Evolutionary conservation across 2,888 invertebrate species (phyloP).

Genomic region (Drosophila maculinotata): DNA sequence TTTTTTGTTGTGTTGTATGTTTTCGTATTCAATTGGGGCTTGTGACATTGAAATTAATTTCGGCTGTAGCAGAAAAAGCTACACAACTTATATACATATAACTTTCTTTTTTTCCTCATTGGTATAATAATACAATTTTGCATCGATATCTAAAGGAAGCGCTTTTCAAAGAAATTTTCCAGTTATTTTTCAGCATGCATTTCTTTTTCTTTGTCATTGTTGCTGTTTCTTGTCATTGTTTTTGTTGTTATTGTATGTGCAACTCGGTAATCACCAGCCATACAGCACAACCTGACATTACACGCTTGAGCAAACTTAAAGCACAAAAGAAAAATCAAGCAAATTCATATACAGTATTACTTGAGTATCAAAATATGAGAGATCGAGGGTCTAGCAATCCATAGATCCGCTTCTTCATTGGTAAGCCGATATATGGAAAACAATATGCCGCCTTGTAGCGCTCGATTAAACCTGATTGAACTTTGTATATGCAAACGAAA

Average conservation of each 20-base stretch:
- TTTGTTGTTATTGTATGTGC: slow-evolving; percentile 18
- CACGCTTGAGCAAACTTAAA: slow-evolving; percentile 24
- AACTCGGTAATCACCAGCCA: slow-evolving; percentile 26
- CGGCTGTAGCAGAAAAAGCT: background rate
- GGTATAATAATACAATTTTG: background rate
- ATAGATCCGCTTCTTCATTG: background rate
- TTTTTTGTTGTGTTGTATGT: too few species aligned
- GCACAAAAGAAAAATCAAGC: slow-evolving; percentile 42
- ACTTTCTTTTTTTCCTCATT: slow-evolving; percentile 1
- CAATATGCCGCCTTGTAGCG: slow-evolving; percentile 20
- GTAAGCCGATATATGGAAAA: background rate
- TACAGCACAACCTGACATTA: slow-evolving; percentile 39
- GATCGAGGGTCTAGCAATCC: slow-evolving; percentile 5
- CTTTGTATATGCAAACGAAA: slow-evolving; percentile 3
- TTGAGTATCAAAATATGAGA: slow-evolving; percentile 9
- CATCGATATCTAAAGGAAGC: background rate
- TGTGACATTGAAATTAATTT: slow-evolving; percentile 45
- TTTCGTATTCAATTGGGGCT: slow-evolving; percentile 41
- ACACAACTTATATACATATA: background rate
- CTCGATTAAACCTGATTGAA: slow-evolving; percentile 32
- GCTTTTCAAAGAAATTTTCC: slow-evolving; percentile 19
- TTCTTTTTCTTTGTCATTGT: slow-evolving; percentile 19
- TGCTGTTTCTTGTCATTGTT: slow-evolving; percentile 23
- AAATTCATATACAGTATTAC: slow-evolving; percentile 37
- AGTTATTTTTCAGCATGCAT: slow-evolving; percentile 8